These are phyloP conservation scores for Odontophorus gujanensis DNA, from an alignment of 2,113 vertebrate genomes.

Conservation along the genomic window DNA sequence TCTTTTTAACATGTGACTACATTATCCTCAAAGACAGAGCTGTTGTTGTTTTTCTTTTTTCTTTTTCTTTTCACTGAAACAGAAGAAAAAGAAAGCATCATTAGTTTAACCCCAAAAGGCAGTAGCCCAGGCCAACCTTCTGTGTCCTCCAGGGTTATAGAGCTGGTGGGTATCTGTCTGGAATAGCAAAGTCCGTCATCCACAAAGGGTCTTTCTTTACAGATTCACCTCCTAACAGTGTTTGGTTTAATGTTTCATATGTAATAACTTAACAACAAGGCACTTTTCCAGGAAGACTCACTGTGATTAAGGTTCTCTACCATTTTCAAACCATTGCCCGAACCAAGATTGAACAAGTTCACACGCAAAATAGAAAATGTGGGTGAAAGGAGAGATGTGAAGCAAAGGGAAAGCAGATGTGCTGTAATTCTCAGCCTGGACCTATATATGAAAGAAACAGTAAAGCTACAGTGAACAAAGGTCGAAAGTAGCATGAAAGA, in stretches of 20 bases:
- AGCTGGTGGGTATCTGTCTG: background rate
- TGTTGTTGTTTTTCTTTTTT: background rate
- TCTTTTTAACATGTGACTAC: background rate
- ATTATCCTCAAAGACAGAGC: background rate
- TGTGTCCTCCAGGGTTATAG: background rate
- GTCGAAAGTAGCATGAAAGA: background rate
- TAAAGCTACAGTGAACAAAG: background rate
- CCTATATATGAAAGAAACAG: background rate
- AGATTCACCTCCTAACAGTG: background rate
- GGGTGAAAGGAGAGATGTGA: background rate
- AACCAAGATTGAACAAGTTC: background rate
- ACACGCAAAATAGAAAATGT: background rate
- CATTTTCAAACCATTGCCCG: background rate
- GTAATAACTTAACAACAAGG: fast-evolving
- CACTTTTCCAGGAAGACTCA: background rate
- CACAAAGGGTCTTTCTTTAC: background rate
- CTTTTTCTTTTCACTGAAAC: background rate
- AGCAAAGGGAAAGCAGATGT: background rate
- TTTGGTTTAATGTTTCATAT: background rate
- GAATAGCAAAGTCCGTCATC: background rate
- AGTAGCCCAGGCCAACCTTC: background rate
- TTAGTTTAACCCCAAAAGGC: background rate
- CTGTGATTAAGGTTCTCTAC: background rate
- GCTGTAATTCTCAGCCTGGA: background rate
- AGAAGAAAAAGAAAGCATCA: background rate